These are phyloP conservation scores for Dastarcus helophoroides DNA, from an alignment of 2,888 invertebrate species.

Conservation along the genomic window DNA sequence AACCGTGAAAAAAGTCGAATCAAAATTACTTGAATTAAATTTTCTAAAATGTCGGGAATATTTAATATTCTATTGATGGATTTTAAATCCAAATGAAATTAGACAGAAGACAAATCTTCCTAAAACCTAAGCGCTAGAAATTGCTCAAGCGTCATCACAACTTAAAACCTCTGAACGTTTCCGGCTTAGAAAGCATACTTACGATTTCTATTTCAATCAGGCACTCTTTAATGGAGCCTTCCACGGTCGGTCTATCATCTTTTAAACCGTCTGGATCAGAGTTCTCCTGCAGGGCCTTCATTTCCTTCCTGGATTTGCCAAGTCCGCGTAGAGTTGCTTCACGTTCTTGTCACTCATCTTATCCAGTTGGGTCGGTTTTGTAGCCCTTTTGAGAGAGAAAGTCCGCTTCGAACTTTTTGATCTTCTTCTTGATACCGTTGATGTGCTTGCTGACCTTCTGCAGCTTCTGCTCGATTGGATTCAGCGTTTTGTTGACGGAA, in stretches of 20 bases:
- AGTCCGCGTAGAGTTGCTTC: conserved; percentile 65
- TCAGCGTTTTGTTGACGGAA: conserved; percentile 30
- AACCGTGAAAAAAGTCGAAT: too few relatives aligned
- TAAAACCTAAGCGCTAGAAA: too few relatives aligned
- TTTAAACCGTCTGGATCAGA: too few relatives aligned
- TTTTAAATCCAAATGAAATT: too few relatives aligned
- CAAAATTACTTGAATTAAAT: too few relatives aligned
- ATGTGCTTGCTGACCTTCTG: conserved; percentile 53
- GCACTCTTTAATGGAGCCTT: conserved; percentile 33
- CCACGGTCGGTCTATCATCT: too few relatives aligned
- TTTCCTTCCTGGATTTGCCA: conserved; percentile 69
- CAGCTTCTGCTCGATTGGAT: conserved; percentile 44
- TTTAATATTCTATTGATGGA: too few relatives aligned
- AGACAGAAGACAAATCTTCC: too few relatives aligned
- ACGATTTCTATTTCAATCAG: conserved; percentile 63
- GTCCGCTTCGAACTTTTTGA: conserved; percentile 71
- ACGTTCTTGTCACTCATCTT: conserved; percentile 76
- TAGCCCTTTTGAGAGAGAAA: conserved; percentile 73
- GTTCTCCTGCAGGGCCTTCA: conserved; percentile 51
- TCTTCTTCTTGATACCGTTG: conserved; percentile 69
- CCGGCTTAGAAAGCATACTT: too few relatives aligned
- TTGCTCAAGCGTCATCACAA: too few relatives aligned
- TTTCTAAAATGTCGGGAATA: too few relatives aligned
- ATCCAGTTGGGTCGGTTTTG: conserved; percentile 75
- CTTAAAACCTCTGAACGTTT: too few relatives aligned